Evolutionary conservation across 2,888 invertebrate species (phyloP), one percentile per base, ranked within the genome.

Genomic region (Tromatobia lineatoria): DNA sequence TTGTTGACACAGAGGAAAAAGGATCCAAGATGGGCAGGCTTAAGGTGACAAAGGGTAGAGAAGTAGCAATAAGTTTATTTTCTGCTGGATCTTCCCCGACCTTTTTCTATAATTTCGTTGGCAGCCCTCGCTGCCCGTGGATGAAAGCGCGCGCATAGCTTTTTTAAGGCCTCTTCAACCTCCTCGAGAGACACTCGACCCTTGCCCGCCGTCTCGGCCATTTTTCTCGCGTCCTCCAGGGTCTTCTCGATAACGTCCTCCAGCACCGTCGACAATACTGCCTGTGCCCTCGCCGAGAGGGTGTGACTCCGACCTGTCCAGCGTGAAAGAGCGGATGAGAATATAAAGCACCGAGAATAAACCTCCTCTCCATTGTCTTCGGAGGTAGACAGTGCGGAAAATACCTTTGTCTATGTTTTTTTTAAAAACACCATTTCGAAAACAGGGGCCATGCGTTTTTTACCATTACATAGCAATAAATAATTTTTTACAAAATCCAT

Each of bases 171-270:
- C 80, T 83, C 88, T 86, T 93, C 93, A 80, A 93, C 87, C 80
- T 93, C 93, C 75, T 89, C 86, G 54, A 88, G 86, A 66, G 91
- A 91, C 78, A 92, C 89, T 84, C 89, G 87, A 71, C 85, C 88
- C 82, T 92, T 93, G 45, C 92, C 93, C 74, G 91, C 88, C 66
- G 77, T 81, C 82, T 89, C 88, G 74, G 93, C 92, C 86, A 93
- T 89, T 80, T 90, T 91, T 85, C 88, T 90, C 76, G 92, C 93
- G 73, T 93, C 91, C 87, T 90, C 88, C 66, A 93, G 88, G 71
- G 91, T 91, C 84, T 92, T 90, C 87, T 93, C 92, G 85, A 93
- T 89, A 85, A 93, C 91, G 87, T 91, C 92, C 83, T 91, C 90
- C 47, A 93, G 86, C 42, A 93, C 89, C 76, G 90, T 87, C 83